Conservation (phyloP, 2,797 vertebrate genomes). For the Sebastes steindachneri region DNA sequence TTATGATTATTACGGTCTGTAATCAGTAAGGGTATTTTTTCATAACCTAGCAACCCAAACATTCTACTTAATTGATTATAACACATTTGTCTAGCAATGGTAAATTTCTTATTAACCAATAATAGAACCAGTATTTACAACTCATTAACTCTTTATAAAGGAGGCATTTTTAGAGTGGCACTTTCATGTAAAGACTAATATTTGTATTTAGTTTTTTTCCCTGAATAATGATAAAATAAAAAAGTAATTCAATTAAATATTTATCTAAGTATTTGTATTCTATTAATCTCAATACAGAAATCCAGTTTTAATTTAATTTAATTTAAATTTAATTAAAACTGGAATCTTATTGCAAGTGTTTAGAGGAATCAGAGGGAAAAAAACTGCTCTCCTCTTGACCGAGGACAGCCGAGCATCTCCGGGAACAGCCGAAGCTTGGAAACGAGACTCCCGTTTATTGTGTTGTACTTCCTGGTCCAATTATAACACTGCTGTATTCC, state of each 20-base stretch:
- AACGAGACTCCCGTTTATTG: slow-evolving; percentile 56
- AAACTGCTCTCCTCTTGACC: background rate
- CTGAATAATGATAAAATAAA: no score
- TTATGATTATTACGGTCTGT: background rate
- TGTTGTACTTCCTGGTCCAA: slow-evolving; percentile 78
- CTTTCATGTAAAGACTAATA: background rate
- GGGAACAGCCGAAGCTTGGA: slow-evolving; percentile 60
- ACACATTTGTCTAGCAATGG: background rate
- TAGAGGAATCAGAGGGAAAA: no score
- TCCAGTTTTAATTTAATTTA: background rate
- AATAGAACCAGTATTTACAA: no score
- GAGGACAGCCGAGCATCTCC: slow-evolving; percentile 47
- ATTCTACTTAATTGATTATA: background rate
- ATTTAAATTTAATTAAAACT: no score
- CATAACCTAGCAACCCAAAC: background rate
- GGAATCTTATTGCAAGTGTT: no score
- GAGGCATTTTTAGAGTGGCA: background rate
- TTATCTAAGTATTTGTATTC: background rate
- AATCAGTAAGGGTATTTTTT: background rate
- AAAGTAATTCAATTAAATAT: background rate
- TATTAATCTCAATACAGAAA: background rate
- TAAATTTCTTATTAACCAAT: no score
- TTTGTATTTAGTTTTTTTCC: background rate
- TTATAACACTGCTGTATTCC: slow-evolving; percentile 21
- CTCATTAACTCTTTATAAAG: background rate